Evolutionary conservation across 2,113 vertebrate genomes (phyloP).

Genomic region (Serinus canaria): DNA sequence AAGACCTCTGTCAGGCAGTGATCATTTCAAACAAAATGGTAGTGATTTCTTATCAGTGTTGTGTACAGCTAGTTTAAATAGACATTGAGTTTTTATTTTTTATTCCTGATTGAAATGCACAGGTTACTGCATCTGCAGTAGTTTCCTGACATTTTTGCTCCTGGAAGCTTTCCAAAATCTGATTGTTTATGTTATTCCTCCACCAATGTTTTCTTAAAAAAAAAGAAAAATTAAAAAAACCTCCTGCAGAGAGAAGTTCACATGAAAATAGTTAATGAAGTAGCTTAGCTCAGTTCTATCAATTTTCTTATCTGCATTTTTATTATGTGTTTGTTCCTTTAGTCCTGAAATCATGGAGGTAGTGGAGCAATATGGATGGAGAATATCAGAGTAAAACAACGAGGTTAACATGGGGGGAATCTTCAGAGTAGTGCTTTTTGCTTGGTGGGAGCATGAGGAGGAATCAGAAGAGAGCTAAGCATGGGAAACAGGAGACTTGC

Average conservation of each 20-base stretch:
- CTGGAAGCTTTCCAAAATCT: conserved; percentile 24
- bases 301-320: background rate
- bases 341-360: background rate
- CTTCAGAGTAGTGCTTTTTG: rapidly evolving
- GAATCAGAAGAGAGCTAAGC: background rate
- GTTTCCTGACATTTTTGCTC: background rate
- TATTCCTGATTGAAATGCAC: background rate
- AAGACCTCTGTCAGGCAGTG: background rate
- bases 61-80: background rate
- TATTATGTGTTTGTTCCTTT: background rate
- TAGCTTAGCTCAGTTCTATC: background rate
- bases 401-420: background rate
- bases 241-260: background rate
- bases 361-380: background rate
- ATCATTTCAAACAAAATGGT: background rate
- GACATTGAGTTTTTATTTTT: background rate
- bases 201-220: background rate
- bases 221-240: rapidly evolving
- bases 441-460: background rate
- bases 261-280: background rate
- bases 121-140: background rate
- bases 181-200: background rate
- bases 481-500: background rate
- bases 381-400: background rate
- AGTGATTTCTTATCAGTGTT: background rate